Percentiles rank a stretch among this genome's conserved stretches.
Evolutionary conservation across 1,140 invertebrate species (phyloP).

Genomic region (Bombyx mandarina): DNA sequence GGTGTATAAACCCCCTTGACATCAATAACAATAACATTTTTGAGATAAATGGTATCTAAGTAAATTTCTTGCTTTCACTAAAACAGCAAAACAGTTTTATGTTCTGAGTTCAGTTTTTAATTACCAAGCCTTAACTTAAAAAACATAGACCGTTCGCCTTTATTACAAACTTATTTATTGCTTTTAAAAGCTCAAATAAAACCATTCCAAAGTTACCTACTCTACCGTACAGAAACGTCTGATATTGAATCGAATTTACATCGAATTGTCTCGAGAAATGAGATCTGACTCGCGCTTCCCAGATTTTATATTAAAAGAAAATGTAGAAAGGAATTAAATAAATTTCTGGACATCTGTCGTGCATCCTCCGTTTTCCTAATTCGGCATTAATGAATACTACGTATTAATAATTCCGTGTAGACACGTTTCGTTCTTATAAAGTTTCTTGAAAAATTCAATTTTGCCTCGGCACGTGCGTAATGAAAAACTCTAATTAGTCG

Average conservation of each 20-base stretch:
- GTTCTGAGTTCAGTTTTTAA: not conserved
- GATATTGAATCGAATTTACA: slow-evolving; percentile 28
- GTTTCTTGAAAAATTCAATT: slow-evolving; percentile 7
- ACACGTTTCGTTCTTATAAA: slow-evolving; percentile 11
- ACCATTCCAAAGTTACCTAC: slow-evolving; percentile 12
- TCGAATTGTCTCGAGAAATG: slow-evolving; percentile 24
- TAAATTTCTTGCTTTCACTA: too few relatives aligned
- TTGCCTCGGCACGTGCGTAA: slow-evolving; percentile 2
- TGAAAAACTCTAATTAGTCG: not conserved
- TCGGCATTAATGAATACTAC: slow-evolving; percentile 29
- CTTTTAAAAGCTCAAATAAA: slow-evolving; percentile 18
- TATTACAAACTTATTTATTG: slow-evolving; percentile 14
- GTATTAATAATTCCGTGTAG: slow-evolving; percentile 22
- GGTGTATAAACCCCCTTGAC: too few relatives aligned
- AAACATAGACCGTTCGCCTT: not conserved
- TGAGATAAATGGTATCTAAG: too few relatives aligned
- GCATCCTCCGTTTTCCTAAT: slow-evolving; percentile 17
- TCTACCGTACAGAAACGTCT: slow-evolving; percentile 13
- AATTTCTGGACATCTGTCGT: slow-evolving; percentile 30
- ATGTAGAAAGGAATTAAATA: slow-evolving; percentile 24
- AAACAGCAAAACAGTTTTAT: too few relatives aligned
- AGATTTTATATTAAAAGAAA: slow-evolving; percentile 30
- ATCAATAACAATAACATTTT: too few relatives aligned
- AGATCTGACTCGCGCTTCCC: slow-evolving; percentile 15
- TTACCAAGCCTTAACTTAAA: not conserved